Conservation (phyloP, 1,140 invertebrate species). For the Steinernema khuongi region DNA sequence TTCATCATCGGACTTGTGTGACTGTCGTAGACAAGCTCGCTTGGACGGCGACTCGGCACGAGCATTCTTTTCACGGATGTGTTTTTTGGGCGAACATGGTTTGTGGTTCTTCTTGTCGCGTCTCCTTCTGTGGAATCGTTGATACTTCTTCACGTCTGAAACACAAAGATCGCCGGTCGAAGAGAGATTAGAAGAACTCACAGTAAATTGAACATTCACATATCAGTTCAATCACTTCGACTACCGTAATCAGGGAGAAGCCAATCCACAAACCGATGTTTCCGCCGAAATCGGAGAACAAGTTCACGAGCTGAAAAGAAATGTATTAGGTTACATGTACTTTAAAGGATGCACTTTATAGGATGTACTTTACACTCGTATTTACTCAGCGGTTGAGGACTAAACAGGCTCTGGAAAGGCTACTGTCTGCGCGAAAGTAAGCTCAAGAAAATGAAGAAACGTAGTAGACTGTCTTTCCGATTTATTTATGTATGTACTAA, state of each 20-base stretch:
- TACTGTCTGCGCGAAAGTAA: too few relatives aligned
- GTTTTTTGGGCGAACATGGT: neutral
- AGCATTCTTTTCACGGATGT: neutral
- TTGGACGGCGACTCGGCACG: neutral
- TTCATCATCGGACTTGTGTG: neutral
- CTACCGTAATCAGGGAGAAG: slow-evolving; percentile 57
- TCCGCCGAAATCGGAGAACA: slow-evolving; percentile 58
- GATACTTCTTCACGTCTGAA: neutral
- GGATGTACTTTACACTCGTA: neutral
- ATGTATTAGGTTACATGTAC: too few relatives aligned
- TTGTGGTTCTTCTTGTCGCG: neutral
- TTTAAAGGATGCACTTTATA: too few relatives aligned
- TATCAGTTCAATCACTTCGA: slow-evolving; percentile 51
- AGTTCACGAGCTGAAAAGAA: slow-evolving; percentile 52
- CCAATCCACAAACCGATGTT: slow-evolving; percentile 59
- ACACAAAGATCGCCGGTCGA: neutral
- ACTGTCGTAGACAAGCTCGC: neutral
- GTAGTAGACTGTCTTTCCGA: too few relatives aligned
- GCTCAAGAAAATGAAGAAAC: too few relatives aligned
- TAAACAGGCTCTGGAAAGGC: too few relatives aligned
- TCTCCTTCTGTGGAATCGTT: neutral
- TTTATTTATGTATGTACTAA: too few relatives aligned
- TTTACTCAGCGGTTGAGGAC: too few relatives aligned
- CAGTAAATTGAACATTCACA: slow-evolving; percentile 33
- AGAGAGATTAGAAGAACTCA: neutral